Conservation (phyloP, 2,113 vertebrate genomes). For the Thymallus thymallus region DNA sequence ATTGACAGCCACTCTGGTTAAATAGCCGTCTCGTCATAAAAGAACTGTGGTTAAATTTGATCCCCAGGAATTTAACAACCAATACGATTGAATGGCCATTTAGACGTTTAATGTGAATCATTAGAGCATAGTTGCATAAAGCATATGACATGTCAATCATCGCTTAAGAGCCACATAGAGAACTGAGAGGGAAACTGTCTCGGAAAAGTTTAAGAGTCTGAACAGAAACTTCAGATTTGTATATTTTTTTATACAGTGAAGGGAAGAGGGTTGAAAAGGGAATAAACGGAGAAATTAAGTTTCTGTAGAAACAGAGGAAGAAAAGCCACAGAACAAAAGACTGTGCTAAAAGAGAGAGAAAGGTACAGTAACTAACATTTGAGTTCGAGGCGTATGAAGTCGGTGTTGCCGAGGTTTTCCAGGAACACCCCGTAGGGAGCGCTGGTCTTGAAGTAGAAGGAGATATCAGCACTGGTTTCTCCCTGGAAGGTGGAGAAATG, state of each 20-base stretch:
- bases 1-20: constrained; percentile 8
- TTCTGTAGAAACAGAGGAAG: not conserved
- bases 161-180: not conserved
- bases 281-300: not conserved
- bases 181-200: not conserved
- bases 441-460: constrained; percentile 97
- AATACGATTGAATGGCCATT: constrained; percentile 15
- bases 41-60: constrained; percentile 35
- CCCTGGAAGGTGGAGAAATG: constrained; percentile 97
- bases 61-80: constrained; percentile 43
- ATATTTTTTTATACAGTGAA: not conserved
- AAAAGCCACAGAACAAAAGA: not conserved
- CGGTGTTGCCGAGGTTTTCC: constrained; percentile 93
- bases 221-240: not conserved
- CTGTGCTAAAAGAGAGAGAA: not conserved
- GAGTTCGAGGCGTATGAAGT: constrained; percentile 96
- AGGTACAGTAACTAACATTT: constrained; percentile 80
- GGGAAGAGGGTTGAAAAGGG: no score
- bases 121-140: constrained; percentile 37
- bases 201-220: not conserved
- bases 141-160: constrained; percentile 33
- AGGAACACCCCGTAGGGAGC: constrained; percentile 91
- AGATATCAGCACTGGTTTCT: constrained; percentile 96
- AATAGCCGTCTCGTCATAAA: constrained; percentile 33
- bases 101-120: constrained; percentile 43